Evolutionary conservation across 35 echinoderm and acorn worm species (phyloP).

Genomic region (Eucidaris tribuloides): DNA sequence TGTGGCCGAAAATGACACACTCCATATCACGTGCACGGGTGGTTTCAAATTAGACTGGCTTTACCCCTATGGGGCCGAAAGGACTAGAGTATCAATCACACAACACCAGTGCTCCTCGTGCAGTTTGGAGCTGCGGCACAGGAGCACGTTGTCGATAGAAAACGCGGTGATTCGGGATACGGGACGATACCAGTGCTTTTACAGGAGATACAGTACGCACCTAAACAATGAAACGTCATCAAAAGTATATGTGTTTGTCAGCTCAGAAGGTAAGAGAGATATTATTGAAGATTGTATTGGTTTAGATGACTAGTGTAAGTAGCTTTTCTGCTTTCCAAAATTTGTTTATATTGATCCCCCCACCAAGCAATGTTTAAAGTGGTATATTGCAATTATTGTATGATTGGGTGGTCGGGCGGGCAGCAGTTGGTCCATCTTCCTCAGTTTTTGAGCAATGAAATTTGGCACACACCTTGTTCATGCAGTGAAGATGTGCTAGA

Average conservation of each 20-base stretch:
- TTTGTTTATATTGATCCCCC: no score
- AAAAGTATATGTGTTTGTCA: constrained; percentile 43
- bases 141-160: constrained; percentile 8
- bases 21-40: constrained; percentile 37
- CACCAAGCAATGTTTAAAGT: no score
- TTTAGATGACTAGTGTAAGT: no score
- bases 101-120: neutral
- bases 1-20: constrained; percentile 6
- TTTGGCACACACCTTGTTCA: no score
- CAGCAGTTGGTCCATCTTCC: no score
- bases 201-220: constrained; percentile 34
- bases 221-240: constrained; percentile 30
- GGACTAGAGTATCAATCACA: neutral
- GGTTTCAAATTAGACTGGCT: constrained; percentile 48
- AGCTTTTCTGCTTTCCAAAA: no score
- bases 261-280: constrained; percentile 40
- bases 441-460: no score
- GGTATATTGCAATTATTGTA: no score
- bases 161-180: neutral
- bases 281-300: no score
- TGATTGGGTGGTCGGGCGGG: no score
- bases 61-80: constrained; percentile 43
- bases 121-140: neutral
- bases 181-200: constrained; percentile 39
- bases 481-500: no score